phyloP scores from a whole-genome alignment of 53 echinoderm and acorn worm genomes.

The Hippasteria phrygiana region DNA sequence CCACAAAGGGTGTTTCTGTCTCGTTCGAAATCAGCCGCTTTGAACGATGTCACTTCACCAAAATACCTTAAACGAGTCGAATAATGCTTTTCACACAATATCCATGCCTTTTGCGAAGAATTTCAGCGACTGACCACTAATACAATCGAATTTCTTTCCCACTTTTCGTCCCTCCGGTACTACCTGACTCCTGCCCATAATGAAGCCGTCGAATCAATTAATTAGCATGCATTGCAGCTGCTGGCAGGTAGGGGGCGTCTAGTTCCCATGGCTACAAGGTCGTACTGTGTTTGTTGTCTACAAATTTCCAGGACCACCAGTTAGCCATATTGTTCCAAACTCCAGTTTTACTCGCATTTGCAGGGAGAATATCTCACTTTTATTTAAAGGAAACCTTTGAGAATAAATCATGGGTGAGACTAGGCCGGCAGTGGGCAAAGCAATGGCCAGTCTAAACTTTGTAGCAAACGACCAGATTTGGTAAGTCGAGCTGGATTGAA shows the following conservation, averaged over 20 bases:
- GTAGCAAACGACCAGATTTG: conserved; percentile 98
- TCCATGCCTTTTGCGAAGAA: neutral
- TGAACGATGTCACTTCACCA: neutral
- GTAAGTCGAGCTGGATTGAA: conserved; percentile 67
- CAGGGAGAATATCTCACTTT: neutral
- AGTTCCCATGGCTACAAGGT: conserved; percentile 87
- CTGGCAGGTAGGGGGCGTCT: conserved; percentile 73
- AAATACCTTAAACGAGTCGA: neutral
- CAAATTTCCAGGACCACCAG: conserved; percentile 1
- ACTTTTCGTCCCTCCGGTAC: conserved; percentile 26
- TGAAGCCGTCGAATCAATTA: conserved; percentile 72
- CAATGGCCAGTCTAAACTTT: conserved; percentile 86
- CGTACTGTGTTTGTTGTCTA: conserved; percentile 33
- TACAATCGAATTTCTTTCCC: neutral
- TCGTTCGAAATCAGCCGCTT: neutral
- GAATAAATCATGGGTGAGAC: conserved; percentile 42
- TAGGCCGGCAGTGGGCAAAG: conserved; percentile 66
- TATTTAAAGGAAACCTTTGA: neutral
- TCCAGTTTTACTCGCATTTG: neutral
- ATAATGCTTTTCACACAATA: neutral
- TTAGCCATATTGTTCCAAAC: neutral
- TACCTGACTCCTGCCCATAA: conserved; percentile 39
- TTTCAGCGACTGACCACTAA: neutral
- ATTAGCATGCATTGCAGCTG: conserved; percentile 74
- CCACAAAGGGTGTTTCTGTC: conserved; percentile 41